These are phyloP conservation scores for Heterodera filipjevi DNA, from an alignment of 2,888 invertebrate genomes.

Conservation along the genomic window DNA sequence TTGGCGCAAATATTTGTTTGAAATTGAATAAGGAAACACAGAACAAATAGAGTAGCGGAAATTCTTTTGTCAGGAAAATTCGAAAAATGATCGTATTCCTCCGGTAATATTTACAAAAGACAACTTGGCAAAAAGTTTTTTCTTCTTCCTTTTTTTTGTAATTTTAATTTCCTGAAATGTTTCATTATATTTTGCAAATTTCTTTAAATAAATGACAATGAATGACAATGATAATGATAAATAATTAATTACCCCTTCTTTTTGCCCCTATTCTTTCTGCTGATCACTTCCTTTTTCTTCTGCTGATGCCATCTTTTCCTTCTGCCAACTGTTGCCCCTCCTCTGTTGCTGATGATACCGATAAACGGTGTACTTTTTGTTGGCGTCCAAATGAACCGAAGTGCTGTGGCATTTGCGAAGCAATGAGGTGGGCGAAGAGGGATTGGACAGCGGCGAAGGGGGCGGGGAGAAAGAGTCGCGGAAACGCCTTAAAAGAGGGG, in stretches of 20 bases:
- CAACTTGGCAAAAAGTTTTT: no score
- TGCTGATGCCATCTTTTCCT: neutral
- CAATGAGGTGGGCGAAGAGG: neutral
- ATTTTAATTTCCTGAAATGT: no score
- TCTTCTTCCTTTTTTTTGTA: no score
- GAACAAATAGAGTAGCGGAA: neutral
- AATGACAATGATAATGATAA: no score
- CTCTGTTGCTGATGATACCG: neutral
- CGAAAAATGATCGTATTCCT: no score
- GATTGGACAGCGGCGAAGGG: neutral
- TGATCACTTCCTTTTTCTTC: neutral
- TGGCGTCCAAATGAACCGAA: neutral
- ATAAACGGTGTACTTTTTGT: neutral
- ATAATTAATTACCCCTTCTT: no score
- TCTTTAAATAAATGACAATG: no score
- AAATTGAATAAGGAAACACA: neutral
- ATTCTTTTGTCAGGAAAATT: no score
- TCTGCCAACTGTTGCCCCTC: neutral
- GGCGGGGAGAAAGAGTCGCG: neutral
- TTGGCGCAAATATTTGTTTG: neutral
- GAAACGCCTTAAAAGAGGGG: neutral
- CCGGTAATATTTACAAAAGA: no score
- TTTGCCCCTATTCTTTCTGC: neutral
- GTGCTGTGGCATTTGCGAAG: neutral
- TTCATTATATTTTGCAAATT: no score